A percentile compares a stretch with the other conserved stretches of the same genome.
These are phyloP conservation scores for Acanthis flammea DNA, from an alignment of 2,797 vertebrate species.

Conservation along the genomic window DNA sequence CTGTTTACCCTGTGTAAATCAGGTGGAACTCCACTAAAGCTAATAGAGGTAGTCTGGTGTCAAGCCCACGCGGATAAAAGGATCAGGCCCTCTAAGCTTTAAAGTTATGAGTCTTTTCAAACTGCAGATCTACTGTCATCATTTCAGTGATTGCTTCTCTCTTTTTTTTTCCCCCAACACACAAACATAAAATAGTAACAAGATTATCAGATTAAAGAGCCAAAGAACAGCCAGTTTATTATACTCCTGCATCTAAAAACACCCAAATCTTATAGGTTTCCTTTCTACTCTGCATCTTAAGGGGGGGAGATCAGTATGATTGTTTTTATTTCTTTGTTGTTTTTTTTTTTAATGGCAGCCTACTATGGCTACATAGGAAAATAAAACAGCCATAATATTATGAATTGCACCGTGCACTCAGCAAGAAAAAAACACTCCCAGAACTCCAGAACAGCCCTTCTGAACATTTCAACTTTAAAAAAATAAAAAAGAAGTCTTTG, in stretches of 20 bases:
- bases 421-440: background rate
- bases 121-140: slow-evolving; percentile 45
- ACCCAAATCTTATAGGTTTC: slow-evolving; percentile 2
- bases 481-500: background rate
- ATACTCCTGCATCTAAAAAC: slow-evolving; percentile 1
- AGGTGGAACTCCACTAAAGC: slow-evolving; percentile 47
- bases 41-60: slow-evolving; percentile 26
- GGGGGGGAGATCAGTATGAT: background rate
- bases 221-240: slow-evolving; percentile 56
- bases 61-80: slow-evolving; percentile 48
- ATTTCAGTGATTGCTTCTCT: slow-evolving; percentile 52
- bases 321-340: background rate
- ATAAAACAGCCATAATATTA: background rate
- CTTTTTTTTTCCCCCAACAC: background rate
- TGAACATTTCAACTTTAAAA: background rate
- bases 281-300: background rate
- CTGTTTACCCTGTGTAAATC: slow-evolving; percentile 36
- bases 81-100: slow-evolving; percentile 61
- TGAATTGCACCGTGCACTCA: background rate
- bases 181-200: slow-evolving; percentile 60
- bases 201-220: slow-evolving; percentile 63
- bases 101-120: slow-evolving; percentile 66
- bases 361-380: background rate
- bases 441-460: background rate
- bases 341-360: background rate